A percentile compares a stretch with the other conserved stretches of the same genome.
Evolutionary conservation across 2,888 invertebrate genomes (phyloP).

Genomic region (Ophion ellenae): DNA sequence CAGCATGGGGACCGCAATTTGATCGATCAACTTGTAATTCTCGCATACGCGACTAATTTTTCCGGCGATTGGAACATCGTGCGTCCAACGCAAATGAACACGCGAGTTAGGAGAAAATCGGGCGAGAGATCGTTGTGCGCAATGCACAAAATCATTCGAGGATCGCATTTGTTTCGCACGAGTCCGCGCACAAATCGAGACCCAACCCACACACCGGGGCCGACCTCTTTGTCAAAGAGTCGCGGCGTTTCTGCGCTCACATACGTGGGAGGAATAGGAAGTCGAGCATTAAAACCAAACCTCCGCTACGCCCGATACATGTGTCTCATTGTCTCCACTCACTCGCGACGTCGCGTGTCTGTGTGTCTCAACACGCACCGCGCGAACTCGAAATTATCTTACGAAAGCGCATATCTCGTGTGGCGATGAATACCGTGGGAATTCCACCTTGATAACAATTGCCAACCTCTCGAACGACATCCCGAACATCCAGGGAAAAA

Average conservation of each 20-base stretch:
- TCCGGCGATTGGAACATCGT: not conserved
- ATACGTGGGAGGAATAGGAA: slow-evolving; percentile 80
- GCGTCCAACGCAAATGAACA: not conserved
- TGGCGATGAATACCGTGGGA: not conserved
- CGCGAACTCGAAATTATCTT: slow-evolving; percentile 5
- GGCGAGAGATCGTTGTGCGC: slow-evolving; percentile 47
- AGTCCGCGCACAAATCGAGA: slow-evolving; percentile 45
- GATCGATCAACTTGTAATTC: not conserved
- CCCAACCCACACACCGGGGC: slow-evolving; percentile 50
- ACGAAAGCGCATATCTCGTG: not conserved
- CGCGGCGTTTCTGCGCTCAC: slow-evolving; percentile 73
- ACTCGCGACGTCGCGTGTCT: slow-evolving; percentile 34
- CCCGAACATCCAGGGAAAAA: not conserved
- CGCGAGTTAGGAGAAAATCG: not conserved
- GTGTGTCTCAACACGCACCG: not conserved
- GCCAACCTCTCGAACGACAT: not conserved
- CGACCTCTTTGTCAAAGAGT: slow-evolving; percentile 65
- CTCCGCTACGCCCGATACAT: slow-evolving; percentile 67
- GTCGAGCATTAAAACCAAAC: slow-evolving; percentile 78
- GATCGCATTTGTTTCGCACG: slow-evolving; percentile 62
- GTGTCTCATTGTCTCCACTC: slow-evolving; percentile 6
- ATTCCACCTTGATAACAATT: not conserved
- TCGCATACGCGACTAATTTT: too few species aligned
- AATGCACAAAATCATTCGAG: slow-evolving; percentile 56
- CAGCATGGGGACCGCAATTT: not conserved